phyloP scores from a whole-genome alignment of 2,797 vertebrate genomes.

The Poeciliopsis infans region DNA sequence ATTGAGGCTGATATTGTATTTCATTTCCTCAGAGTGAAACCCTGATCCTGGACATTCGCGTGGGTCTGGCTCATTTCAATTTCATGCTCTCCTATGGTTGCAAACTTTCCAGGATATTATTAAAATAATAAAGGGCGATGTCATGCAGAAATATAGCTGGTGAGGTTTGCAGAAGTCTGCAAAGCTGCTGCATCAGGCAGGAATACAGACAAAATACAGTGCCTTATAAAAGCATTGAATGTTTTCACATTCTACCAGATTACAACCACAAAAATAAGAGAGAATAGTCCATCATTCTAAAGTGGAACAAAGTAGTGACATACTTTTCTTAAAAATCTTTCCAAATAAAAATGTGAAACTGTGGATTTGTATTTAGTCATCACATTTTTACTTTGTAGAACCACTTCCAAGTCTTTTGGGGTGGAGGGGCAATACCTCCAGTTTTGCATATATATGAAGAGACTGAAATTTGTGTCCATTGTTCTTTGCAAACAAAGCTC shows the following conservation, averaged over 20 bases:
- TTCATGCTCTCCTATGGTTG: slow-evolving; percentile 59
- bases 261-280: not conserved
- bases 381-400: not conserved
- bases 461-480: not conserved
- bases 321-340: not conserved
- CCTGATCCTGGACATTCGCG: slow-evolving; percentile 65
- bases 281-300: not conserved
- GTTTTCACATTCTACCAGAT: not conserved
- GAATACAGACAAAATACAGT: not conserved
- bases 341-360: not conserved
- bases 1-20: slow-evolving; percentile 71
- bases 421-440: not conserved
- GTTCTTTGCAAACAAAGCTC: not conserved
- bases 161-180: not conserved
- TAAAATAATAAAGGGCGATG: slow-evolving; percentile 49
- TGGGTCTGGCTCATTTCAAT: slow-evolving; percentile 68
- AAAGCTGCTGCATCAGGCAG: not conserved
- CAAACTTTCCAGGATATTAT: slow-evolving; percentile 66
- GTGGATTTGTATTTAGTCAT: not conserved
- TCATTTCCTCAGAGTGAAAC: slow-evolving; percentile 74
- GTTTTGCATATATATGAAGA: not conserved
- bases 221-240: not conserved
- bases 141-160: slow-evolving; percentile 23
- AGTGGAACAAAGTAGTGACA: not conserved
- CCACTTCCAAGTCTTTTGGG: not conserved